Percentiles rank a stretch among this genome's conserved stretches.
Conservation (phyloP, 1,140 invertebrate species). For the Tenebrio molitor region DNA sequence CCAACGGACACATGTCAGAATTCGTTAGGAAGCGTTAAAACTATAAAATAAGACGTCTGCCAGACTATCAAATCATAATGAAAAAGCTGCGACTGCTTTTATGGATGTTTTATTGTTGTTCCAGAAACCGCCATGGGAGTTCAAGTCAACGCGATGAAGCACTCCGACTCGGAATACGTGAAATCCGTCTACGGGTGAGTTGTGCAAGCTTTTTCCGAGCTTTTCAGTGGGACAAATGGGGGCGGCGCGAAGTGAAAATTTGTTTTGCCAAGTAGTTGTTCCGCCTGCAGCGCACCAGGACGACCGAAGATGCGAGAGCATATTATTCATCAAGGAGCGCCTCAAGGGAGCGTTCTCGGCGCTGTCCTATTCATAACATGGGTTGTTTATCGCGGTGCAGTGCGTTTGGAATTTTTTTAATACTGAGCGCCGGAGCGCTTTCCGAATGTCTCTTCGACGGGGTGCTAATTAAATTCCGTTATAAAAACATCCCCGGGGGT, state of each 20-base stretch:
- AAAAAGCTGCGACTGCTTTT: constrained; percentile 1
- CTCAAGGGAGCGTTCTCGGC: too few species aligned
- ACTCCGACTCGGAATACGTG: constrained; percentile 81
- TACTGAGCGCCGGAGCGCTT: too few species aligned
- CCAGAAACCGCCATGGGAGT: constrained; percentile 90
- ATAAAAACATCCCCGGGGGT: too few species aligned
- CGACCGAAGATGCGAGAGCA: too few species aligned
- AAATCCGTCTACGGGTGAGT: constrained; percentile 78
- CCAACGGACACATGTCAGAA: constrained; percentile 17
- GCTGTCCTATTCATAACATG: too few species aligned
- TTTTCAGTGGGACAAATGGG: background rate
- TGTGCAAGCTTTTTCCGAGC: background rate
- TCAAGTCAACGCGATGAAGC: constrained; percentile 77
- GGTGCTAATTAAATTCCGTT: too few species aligned
- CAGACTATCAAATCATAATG: constrained; percentile 19
- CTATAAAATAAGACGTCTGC: constrained; percentile 27
- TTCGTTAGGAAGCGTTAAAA: constrained; percentile 24
- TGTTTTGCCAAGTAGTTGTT: too few species aligned
- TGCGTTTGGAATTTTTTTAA: too few species aligned
- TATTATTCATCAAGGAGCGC: too few species aligned
- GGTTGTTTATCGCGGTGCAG: too few species aligned
- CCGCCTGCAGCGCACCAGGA: too few species aligned
- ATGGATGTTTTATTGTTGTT: constrained; percentile 19
- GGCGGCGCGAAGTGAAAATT: background rate
- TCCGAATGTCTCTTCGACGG: too few species aligned